Evolutionary conservation across 2,888 invertebrate species (phyloP), one percentile per base, ranked within the genome.

Genomic region (Drosophila anomelani): DNA sequence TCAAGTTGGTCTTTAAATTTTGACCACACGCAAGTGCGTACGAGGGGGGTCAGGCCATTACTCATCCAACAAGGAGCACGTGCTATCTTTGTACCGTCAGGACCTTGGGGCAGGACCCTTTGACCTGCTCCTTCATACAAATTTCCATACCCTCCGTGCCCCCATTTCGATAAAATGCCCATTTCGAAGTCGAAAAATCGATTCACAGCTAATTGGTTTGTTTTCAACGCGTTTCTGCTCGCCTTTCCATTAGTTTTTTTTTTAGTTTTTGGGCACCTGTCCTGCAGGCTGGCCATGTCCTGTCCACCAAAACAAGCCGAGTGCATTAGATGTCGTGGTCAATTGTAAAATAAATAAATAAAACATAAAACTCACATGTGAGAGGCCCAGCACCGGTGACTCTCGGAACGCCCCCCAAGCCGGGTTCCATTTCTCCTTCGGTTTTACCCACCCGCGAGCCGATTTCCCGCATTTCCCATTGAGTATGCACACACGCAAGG

Each of bases 401-500:
- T 44, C 43, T 51, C 29, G 64, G 36, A 43, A 70, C 26, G 47
- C 17, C 47, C 47, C 55, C 44, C 47, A 13, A 53, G 36, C 51
- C 36, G 36, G 51, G 51, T 8, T 53, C 36, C 29, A 61, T 12
- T 20, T 41, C 32, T n/a, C 36, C 72, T 55, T 38, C 13, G 29
- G 44, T 6, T 13, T 57, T 26, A 3, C 39, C 72, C 53, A 20
- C 20, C 39, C 36, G 36, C 26, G 8, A 13, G 13, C 46, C 26
- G 26, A 46, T 49, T 44, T 38, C 32, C 66, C 53, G 32, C 26
- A 23, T 17, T 54, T 55, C 32, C 55, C 75, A 82, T 84, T 75
- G 72, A 62, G 23, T 62, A 84, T 85, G 80, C 83, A 83, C 8
- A 62, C 83, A 84, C 86, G 88, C 88, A 61, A 88, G 44, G 61